phyloP scores from a whole-genome alignment of 2,888 invertebrate genomes.

The Pristionchus entomophagus region DNA sequence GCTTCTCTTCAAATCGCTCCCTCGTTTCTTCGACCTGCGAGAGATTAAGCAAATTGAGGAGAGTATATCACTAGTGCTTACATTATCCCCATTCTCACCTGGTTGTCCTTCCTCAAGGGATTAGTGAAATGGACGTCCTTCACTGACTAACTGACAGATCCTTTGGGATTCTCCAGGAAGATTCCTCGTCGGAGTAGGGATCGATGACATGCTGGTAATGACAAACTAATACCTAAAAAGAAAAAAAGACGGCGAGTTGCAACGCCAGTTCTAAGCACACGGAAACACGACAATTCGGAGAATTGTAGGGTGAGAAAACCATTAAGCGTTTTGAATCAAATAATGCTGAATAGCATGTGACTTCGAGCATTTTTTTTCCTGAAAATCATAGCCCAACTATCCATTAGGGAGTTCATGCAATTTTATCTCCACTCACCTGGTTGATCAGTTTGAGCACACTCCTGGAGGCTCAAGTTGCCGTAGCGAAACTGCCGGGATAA shows the following conservation, averaged over 20 bases:
- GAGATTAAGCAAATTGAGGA: no score
- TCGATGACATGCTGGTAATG: constrained; percentile 78
- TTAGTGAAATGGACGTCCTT: constrained; percentile 85
- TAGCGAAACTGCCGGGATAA: constrained; percentile 86
- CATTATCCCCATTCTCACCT: constrained; percentile 53
- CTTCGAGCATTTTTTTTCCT: no score
- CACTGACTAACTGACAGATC: constrained; percentile 84
- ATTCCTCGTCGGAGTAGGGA: constrained; percentile 78
- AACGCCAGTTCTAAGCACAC: no score
- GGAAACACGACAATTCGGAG: no score
- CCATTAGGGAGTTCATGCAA: no score
- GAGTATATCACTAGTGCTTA: no score
- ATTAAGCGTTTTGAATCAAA: no score
- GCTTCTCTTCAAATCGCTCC: no score
- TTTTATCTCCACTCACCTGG: constrained; percentile 72
- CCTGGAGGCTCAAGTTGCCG: constrained; percentile 86
- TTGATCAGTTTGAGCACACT: constrained; percentile 78
- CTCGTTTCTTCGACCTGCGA: no score
- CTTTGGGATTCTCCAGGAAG: constrained; percentile 76
- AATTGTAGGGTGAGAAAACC: constrained; percentile 76
- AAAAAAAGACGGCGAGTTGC: no score
- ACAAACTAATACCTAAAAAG: no score
- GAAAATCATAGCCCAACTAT: no score
- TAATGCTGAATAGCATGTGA: background rate
- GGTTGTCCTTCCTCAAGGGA: constrained; percentile 85